These are phyloP conservation scores for Acrocera orbiculus DNA, from an alignment of 2,888 invertebrate species.

Conservation along the genomic window DNA sequence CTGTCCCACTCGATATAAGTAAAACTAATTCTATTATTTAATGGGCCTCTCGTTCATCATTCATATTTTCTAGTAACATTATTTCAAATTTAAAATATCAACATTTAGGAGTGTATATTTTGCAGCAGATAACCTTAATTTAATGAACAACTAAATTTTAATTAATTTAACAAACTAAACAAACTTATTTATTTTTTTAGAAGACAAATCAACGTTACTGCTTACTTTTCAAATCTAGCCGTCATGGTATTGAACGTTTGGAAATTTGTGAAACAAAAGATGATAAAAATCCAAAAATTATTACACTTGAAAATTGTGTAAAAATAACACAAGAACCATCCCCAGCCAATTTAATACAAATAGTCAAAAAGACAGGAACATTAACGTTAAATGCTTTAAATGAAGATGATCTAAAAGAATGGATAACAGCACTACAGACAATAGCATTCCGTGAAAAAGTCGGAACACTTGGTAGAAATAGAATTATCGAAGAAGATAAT, in stretches of 20 bases:
- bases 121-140: no score
- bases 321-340: slow-evolving; percentile 55
- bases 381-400: slow-evolving; percentile 38
- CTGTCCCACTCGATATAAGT: no score
- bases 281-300: slow-evolving; percentile 55
- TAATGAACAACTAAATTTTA: no score
- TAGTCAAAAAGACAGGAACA: slow-evolving; percentile 61
- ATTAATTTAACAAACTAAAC: no score
- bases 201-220: slow-evolving; percentile 53
- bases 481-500: slow-evolving; percentile 60
- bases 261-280: slow-evolving; percentile 73
- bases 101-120: no score
- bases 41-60: no score
- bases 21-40: no score
- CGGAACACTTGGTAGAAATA: slow-evolving; percentile 19
- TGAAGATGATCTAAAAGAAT: slow-evolving; percentile 53
- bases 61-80: no score
- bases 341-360: slow-evolving; percentile 40
- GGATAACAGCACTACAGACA: slow-evolving; percentile 62
- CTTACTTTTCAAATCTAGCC: slow-evolving; percentile 60
- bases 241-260: slow-evolving; percentile 67
- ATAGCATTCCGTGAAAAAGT: slow-evolving; percentile 61
- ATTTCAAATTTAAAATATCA: no score
- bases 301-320: slow-evolving; percentile 72
- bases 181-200: slow-evolving; percentile 34